Evolutionary conservation across 2,797 vertebrate genomes (phyloP), one percentile per base, ranked within the genome.

Genomic region (Meda fulgida): DNA sequence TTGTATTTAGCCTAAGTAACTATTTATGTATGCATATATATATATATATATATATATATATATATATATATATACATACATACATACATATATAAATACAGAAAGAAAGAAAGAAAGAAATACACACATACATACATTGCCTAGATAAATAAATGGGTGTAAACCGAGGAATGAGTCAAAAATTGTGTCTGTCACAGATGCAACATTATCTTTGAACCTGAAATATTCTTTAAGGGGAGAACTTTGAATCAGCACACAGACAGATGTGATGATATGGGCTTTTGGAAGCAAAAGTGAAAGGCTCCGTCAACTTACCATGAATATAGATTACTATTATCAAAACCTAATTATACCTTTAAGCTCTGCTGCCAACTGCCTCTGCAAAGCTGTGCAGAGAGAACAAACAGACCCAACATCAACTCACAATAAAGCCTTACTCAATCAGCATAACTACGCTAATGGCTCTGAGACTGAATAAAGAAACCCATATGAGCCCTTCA

Each of bases 311-410:
- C 29, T 65, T 82, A 73, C 55, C 70, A 75, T 83, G 40, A 65
- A 83, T 83, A 51, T 65, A 83, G 81, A 83, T 75, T 83, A 73
- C 70, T 29, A 65, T 63, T 75, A 73, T 83, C 81, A 65, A 73
- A 83, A 82, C 81, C 70, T 83, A 75, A 82, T 73, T 48, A 82
- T 69, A 82, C 55, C 80, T 82, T 82, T 48, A 82, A 40, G 55
- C 29, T 63, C 69, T 60, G 69, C 80, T 82, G 80, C 38, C 69
- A 82, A 63, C 21, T n/a, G 38, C 53, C 38, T 40, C 69, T 46
- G 80, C 69, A 63, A 58, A 77, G 31, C 75, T n/a, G 67, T 71
- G 48, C 34, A 73, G 69, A 48, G 80, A 81, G 80, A 81, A 82
- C 70, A 73, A 82, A 82, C 72, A 82, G 69, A 73, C 53, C 38